Evolutionary conservation across 2,888 invertebrate genomes (phyloP).

Genomic region (Aelia acuminata): DNA sequence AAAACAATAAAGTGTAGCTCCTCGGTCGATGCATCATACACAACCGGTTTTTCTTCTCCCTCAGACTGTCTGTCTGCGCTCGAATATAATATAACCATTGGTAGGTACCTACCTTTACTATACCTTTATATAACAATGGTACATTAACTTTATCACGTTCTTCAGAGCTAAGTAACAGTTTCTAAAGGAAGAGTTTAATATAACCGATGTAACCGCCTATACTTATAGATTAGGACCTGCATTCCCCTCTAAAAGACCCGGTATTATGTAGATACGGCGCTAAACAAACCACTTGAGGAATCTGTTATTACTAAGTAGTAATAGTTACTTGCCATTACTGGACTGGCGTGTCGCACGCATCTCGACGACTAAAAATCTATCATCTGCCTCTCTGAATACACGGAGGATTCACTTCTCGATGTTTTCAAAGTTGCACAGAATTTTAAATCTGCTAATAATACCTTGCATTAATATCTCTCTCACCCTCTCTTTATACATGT

Average conservation of each 20-base stretch:
- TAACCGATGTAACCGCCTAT: not conserved
- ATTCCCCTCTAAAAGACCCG: not conserved
- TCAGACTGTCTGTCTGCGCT: slow-evolving; percentile 42
- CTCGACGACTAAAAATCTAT: not conserved
- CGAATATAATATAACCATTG: not conserved
- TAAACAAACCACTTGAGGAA: slow-evolving; percentile 3
- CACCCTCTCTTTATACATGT: too few relatives aligned
- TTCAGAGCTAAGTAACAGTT: not conserved
- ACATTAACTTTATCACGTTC: not conserved
- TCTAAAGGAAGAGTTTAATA: not conserved
- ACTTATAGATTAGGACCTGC: not conserved
- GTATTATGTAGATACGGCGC: not conserved
- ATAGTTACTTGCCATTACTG: not conserved
- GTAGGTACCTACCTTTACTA: too few relatives aligned
- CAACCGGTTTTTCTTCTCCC: slow-evolving; percentile 31
- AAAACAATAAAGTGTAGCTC: slow-evolving; percentile 56
- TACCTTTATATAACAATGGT: too few relatives aligned
- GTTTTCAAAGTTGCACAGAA: too few relatives aligned
- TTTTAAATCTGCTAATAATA: too few relatives aligned
- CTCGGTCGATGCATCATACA: slow-evolving; percentile 51
- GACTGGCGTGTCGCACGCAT: slow-evolving; percentile 20
- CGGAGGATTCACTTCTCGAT: not conserved
- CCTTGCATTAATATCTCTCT: too few relatives aligned
- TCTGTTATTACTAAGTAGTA: not conserved
- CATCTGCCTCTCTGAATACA: not conserved